Evolutionary conservation across 2,113 vertebrate species (phyloP), one percentile per base, ranked within the genome.

Genomic region (Poeciliopsis retropinna): DNA sequence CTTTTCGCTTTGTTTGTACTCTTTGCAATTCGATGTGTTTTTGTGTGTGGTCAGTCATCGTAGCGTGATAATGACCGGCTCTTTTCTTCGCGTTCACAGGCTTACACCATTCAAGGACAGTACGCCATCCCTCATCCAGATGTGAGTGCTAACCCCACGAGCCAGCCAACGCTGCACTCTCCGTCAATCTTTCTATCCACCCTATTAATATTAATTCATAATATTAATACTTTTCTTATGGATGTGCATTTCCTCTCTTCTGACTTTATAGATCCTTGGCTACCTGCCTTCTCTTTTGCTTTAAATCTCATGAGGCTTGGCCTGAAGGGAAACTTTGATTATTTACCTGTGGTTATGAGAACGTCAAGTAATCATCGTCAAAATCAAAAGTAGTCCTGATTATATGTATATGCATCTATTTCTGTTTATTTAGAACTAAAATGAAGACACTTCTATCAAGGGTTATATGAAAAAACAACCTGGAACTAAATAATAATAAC

Each of bases 91-190:
- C 83, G 76, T 84, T 89, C 73, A 15, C 94, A 99, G 97, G 97
- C 97, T 93, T 99, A 98, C 93, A 97, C 97, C 83, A 98, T 99
- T 96, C 97, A 98, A 96, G 97, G 97, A 96, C 97, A 98, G 85
- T 98, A 97, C 9, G 97, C 97, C 92, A 98, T 99, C 92, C 97
- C 97, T 85, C 97, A 99, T 91, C 96, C 96, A 86, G 97, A 98
- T 96, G 96, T 99, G 96, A 98, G 97, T 98, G 93, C 79, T 88
- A 14, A 74, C 87, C 89, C 89, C 87, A 81, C 1, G 7, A 82
- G 72, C 81, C 85, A 79, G 74, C 75, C 66, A 67, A 67, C 76
- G 51, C 80, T 77, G 41, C 83, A 62, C 66, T 41, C 79, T 64
- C 70, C 78, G 64, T 62, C 41, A 44, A 15, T 70, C 74, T 66